Evolutionary conservation across 92 coral and sea anemone genomes (phyloP).

Genomic region (Zoanthus sansibaricus): DNA sequence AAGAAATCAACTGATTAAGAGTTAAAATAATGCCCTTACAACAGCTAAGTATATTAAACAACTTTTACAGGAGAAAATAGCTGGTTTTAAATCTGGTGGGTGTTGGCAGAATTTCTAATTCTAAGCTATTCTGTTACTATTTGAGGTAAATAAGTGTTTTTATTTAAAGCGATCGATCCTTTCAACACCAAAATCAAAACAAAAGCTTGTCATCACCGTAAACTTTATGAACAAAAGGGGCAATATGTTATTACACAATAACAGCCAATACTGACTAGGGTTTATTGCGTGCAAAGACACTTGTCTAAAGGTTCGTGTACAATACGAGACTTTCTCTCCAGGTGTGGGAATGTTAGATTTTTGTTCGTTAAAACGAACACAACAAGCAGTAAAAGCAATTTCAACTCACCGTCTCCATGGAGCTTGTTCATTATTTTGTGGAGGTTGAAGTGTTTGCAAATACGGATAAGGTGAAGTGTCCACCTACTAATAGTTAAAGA

Average conservation of each 20-base stretch:
- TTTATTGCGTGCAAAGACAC: constrained; percentile 29
- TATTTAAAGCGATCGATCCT: background rate
- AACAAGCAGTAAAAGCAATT: background rate
- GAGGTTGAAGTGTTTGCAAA: constrained; percentile 78
- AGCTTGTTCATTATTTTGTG: constrained; percentile 80
- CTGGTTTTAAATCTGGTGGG: constrained; percentile 6
- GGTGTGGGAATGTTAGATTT: background rate
- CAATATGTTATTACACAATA: constrained; percentile 9
- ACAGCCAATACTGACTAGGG: constrained; percentile 7
- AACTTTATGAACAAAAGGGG: background rate
- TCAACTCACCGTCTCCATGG: constrained; percentile 76
- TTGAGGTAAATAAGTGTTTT: background rate
- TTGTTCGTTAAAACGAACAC: background rate
- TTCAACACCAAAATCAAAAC: constrained; percentile 1
- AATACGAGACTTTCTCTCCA: constrained; percentile 1
- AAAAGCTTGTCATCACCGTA: constrained; percentile 9
- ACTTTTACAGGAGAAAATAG: background rate
- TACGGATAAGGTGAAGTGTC: constrained; percentile 87
- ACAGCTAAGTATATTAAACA: background rate
- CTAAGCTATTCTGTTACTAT: background rate
- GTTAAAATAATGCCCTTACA: background rate
- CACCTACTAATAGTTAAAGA: constrained; percentile 79
- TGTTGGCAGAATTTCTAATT: constrained; percentile 31
- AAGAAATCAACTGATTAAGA: background rate
- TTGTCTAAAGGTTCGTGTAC: constrained; percentile 11